Evolutionary conservation across 2,888 invertebrate genomes (phyloP), one percentile per base, ranked within the genome.

Genomic region (Cataglyphis rosenhaueri): DNA sequence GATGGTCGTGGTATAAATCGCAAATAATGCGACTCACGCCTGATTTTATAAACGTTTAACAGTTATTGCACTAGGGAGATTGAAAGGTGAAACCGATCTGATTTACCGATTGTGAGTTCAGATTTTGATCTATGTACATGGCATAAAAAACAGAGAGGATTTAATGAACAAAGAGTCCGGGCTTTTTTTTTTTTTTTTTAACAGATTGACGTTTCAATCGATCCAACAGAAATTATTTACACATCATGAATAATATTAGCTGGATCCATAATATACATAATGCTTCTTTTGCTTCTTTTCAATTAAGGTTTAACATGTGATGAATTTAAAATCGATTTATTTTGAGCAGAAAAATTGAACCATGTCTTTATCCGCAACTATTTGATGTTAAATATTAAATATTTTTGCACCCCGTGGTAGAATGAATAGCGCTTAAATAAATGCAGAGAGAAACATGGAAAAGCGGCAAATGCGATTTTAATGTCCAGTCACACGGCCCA

Each of bases 401-500:
- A 12, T 75, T 18, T 61, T 59, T 12, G 65, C 81, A 35, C 81
- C 44, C 15, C 52, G 9, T 15, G 71, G 29, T 41, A 64, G n/a
- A 48, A 48, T 64, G 79, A 85, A 82, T 52, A 52, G 52, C 68
- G 78, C 70, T 82, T 76, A 75, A 52, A 84, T 73, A 65, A 71
- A 66, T n/a, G 71, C 57, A 35, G 32, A 59, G 70, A 59, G 78
- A 64, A 64, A 71, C 55, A 32, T 48, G 84, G 82, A 83, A 86
- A 88, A 87, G 74, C 81, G 85, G 87, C 85, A 90, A 89, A 91
- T 89, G 89, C 84, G 86, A 90, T 88, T 89, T 91, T 90, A 90
- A 89, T 90, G 88, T 85, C 85, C 82, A 87, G 73, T 84, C 64
- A 65, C 48, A 59, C 52, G 55, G 57, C 64, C 61, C 55, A 71